These are phyloP conservation scores for Falco peregrinus DNA, from an alignment of 2,797 vertebrate species.

Conservation along the genomic window DNA sequence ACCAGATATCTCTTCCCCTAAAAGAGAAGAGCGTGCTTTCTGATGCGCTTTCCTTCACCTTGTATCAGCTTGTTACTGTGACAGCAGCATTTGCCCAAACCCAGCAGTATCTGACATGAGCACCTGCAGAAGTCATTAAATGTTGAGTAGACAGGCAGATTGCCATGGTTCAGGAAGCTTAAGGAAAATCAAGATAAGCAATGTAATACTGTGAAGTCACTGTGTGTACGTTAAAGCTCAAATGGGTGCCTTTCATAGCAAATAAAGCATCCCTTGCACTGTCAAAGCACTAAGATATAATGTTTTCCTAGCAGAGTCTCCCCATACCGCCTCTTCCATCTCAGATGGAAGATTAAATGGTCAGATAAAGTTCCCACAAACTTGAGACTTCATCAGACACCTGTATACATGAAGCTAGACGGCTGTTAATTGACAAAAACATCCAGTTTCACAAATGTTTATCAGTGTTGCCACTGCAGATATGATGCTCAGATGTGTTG, in stretches of 20 bases:
- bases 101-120: background rate
- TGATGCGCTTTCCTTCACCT: background rate
- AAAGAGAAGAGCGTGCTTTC: background rate
- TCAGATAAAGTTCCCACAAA: background rate
- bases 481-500: background rate
- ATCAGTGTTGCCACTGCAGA: background rate
- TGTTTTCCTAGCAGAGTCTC: background rate
- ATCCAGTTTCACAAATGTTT: background rate
- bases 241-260: background rate
- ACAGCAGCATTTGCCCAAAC: background rate
- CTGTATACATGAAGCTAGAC: background rate
- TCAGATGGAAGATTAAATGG: background rate
- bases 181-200: background rate
- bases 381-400: background rate
- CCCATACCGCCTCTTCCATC: background rate
- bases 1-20: slow-evolving; percentile 97
- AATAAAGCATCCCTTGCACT: background rate
- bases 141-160: background rate
- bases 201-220: background rate
- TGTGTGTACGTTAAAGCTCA: background rate
- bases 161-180: background rate
- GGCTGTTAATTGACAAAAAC: background rate
- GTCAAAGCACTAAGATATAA: background rate
- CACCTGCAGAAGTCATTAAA: background rate
- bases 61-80: background rate